Evolutionary conservation across 2,888 invertebrate genomes (phyloP), one percentile per base, ranked within the genome.

Genomic region (Nesidiocoris tenuis): DNA sequence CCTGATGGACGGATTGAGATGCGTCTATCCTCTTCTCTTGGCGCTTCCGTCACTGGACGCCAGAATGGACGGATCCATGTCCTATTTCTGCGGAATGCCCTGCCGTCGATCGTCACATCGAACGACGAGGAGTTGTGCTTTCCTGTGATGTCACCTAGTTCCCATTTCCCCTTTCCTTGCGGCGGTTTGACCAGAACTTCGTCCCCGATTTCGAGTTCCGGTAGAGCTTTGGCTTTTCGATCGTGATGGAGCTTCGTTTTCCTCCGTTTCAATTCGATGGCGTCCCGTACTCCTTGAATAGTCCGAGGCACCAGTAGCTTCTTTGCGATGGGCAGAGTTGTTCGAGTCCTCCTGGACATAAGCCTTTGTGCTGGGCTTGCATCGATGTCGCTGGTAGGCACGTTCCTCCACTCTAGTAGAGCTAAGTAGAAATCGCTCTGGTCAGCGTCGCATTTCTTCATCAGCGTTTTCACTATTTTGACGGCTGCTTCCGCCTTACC

Each of bases 401-500:
- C 17, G 61, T 61, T 71, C 24, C 61, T 61, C 70, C 57, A 70
- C 22, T 70, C 70, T 17, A 70, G 57, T n/a, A 57, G 57, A 7
- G 70, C 75, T 12, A 68, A 59, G 61, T 74, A 78, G 19, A 80
- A 76, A 76, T 79, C 79, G 61, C 55, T 63, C 2, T 68, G 54
- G 0, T 72, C 70, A 16, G 74, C 72, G 19, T 77, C 16, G 19
- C 71, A 39, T 72, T 81, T 80, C 75, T 78, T 78, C 25, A 80
- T 54, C n/a, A 79, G 21, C 5, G 18, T 76, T 65, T 80, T 80
- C 18, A 78, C 80, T 17, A 78, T 79, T 61, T 81, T 81, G 5
- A 81, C 80, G 18, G 79, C 76, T 61, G 79, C 75, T 75, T 81
- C 80, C 1, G 80, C 80, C 77, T 80, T 80, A 0, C 80, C 80